Base-by-base conservation (phyloP, 2,888 invertebrate genomes). In the Mimas tiliae region DNA sequence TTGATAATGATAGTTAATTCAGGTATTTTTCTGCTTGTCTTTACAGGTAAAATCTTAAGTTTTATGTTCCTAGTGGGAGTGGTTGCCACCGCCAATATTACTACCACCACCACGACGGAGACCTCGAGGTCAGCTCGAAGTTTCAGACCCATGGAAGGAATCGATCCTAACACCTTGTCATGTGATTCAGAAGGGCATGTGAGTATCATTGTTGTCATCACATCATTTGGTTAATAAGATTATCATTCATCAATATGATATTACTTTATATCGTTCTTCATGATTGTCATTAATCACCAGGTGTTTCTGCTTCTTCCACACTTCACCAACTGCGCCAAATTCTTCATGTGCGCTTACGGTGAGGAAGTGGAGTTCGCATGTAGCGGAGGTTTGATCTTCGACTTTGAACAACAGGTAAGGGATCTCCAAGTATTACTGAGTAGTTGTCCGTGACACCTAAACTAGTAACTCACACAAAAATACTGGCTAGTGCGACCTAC, bases 111-210 rank as follows among this genome's bases (percentile, higher is more conserved):
- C 21, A 64, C 52, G 4, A 19, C 64, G 6, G 21, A 21, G 4
- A 53, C 27, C 4, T 33, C 65, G 0, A 51, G 9, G 8, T n/a
- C 50, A 1, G 7, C n/a, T 6, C 21, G 21, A 7, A 33, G 33
- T 8, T 58, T 67, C 58, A 72, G 52, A 8, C 71, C 74, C 0
- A 75, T 81, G 3, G 74, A 72, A 0, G 79, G 81, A 1, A 84
- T 90, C 0, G 87, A 93, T 69, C 91, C 92, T 0, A 88, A 92
- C 69, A 76, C 83, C 0, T 65, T 91, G 6, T 77, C 82, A 1
- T 93, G 93, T 65, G 92, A 93, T 62, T 87, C 91, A 0, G 19
- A 48, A 0, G 93, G 91, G 63, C 75, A 84, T 63, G 91, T 91
- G 71, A 77, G 74, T 63, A 45, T 19, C 1, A 14, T 47, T 14